Evolutionary conservation across 2,888 invertebrate species (phyloP), one percentile per base, ranked within the genome.

Genomic region (Hetaerina titia): DNA sequence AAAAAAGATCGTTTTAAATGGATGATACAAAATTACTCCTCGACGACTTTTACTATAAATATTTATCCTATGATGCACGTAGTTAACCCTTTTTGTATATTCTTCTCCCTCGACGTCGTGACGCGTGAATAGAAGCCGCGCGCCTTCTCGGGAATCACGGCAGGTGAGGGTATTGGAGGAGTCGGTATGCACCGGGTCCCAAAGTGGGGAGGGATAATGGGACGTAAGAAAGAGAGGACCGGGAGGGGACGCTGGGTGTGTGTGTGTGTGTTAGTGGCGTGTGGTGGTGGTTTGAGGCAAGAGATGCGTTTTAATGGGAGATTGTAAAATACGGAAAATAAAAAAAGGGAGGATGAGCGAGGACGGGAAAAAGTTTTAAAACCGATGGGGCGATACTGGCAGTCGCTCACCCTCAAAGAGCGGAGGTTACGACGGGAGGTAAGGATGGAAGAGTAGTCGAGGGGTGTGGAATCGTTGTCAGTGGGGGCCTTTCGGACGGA

Each of bases 281-380:
- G 60, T 15, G 11, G 2, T 17, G 19, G n/a, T 69, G 69, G 69
- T 19, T 64, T n/a, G 69, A 69, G 69, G 22, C 69, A n/a, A 69
- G 69, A 69, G 69, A 69, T 69, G 22, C 69, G 69, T 69, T 69
- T 69, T 69, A 69, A 69, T 69, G 69, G 69, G 69, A 69, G 69
- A 69, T 69, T 69, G 69, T 69, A 69, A 69, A 69, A 69, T 69
- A n/a, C 69, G 69, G 69, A 69, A 45, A 45, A 69, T 69, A 69
- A 22, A 69, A 69, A 69, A 69, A n/a, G 69, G 69, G 69, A 9
- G n/a, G 2, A 8, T 69, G 69, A 9, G 9, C 0, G 69, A 6
- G 5, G 5, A n/a, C 22, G 69, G 22, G 22, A 69, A 22, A 69
- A 69, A n/a, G 8, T 69, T n/a, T 45, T 69, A 5, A 17, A n/a